phyloP scores from a whole-genome alignment of 2,113 vertebrate species.

The Psittacula cyanocephala region DNA sequence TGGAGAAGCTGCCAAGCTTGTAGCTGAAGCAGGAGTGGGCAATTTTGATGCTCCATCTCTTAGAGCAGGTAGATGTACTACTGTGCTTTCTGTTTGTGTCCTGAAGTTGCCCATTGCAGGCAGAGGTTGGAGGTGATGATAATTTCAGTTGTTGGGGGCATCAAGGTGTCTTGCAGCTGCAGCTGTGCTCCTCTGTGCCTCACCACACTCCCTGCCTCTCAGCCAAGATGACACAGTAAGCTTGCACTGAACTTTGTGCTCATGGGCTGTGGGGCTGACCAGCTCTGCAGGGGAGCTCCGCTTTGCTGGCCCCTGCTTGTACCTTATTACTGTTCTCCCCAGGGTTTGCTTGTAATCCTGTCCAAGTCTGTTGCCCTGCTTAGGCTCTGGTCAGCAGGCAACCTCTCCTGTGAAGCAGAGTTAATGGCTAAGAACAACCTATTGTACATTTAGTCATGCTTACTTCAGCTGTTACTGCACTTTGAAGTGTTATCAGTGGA shows the following conservation, averaged over 20 bases:
- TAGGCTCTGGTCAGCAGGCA: not conserved
- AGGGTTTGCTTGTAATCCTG: not conserved
- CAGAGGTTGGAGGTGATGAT: not conserved
- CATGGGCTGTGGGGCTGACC: not conserved
- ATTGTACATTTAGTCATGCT: not conserved
- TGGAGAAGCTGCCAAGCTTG: not conserved
- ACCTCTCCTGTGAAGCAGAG: not conserved
- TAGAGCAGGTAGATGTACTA: not conserved
- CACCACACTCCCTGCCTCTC: not conserved
- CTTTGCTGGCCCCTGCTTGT: not conserved
- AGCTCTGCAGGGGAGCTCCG: not conserved
- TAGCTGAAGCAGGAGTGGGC: not conserved
- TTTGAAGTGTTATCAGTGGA: not conserved
- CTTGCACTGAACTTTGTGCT: not conserved
- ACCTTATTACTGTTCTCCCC: not conserved
- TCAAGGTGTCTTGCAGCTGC: rapidly evolving
- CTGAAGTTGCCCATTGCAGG: not conserved
- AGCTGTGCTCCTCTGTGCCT: not conserved
- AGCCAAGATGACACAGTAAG: not conserved
- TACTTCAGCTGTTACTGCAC: not conserved
- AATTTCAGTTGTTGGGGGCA: not conserved
- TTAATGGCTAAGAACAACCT: not conserved
- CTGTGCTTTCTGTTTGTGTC: not conserved
- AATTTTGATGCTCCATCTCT: not conserved
- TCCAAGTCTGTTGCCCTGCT: not conserved